phyloP scores from a whole-genome alignment of 2,797 vertebrate species.

The Myioborus melanocephalus region DNA sequence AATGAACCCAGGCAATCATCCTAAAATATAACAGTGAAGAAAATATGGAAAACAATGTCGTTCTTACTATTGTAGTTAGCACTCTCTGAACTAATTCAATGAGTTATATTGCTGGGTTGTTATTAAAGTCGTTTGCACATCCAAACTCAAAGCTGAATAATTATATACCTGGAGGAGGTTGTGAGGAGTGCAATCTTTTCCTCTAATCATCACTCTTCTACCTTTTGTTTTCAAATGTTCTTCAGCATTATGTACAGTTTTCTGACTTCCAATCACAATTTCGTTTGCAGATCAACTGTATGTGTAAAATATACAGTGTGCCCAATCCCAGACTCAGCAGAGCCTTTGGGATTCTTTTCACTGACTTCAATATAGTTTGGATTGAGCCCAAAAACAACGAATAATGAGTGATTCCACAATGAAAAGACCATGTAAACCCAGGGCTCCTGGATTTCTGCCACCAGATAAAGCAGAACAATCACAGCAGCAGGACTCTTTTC shows the following conservation, averaged over 20 bases:
- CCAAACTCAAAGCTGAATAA: neutral
- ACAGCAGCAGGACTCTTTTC: neutral
- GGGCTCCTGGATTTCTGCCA: neutral
- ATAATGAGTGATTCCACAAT: neutral
- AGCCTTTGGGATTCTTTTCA: neutral
- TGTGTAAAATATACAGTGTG: neutral
- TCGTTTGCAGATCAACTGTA: neutral
- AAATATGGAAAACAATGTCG: neutral
- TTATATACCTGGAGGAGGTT: neutral
- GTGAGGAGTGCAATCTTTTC: neutral
- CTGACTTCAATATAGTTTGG: neutral
- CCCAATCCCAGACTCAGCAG: neutral
- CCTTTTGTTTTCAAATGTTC: neutral
- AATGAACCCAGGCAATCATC: neutral
- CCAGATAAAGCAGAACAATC: neutral
- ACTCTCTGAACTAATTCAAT: neutral
- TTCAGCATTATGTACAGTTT: neutral
- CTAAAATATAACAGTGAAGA: neutral
- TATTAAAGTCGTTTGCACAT: neutral
- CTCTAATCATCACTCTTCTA: neutral
- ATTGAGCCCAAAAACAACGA: neutral
- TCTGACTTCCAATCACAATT: neutral
- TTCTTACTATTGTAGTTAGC: neutral
- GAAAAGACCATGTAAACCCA: neutral
- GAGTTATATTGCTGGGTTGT: neutral